Conservation (phyloP, 2,797 vertebrate genomes). For the Fratercula arctica region DNA sequence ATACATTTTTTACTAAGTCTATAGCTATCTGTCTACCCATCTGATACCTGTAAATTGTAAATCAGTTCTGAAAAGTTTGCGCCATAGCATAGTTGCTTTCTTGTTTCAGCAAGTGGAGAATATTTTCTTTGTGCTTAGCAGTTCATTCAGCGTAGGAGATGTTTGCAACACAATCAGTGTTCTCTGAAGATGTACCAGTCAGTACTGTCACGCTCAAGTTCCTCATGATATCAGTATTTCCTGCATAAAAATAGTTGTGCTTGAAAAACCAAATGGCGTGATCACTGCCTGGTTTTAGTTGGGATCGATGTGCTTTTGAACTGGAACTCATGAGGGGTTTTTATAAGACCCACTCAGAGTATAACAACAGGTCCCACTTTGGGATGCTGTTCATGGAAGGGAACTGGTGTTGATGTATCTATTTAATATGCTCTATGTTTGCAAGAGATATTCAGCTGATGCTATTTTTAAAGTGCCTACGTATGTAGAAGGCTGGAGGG, state of each 20-base stretch:
- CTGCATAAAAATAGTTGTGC: neutral
- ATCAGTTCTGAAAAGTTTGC: neutral
- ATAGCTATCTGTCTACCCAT: neutral
- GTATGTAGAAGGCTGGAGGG: neutral
- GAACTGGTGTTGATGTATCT: neutral
- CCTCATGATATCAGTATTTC: neutral
- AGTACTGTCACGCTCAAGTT: neutral
- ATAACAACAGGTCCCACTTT: neutral
- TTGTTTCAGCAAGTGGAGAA: neutral
- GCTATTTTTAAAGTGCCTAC: neutral
- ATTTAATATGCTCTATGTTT: neutral
- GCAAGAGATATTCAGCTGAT: neutral
- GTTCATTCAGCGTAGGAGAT: fast-evolving
- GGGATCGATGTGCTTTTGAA: neutral
- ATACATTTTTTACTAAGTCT: neutral
- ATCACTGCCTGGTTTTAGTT: neutral
- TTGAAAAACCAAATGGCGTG: neutral
- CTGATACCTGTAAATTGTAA: neutral
- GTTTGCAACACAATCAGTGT: neutral
- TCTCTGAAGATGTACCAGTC: neutral
- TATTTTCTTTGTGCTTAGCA: neutral
- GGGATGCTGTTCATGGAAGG: neutral
- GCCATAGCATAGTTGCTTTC: neutral
- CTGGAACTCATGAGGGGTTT: neutral
- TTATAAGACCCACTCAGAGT: neutral